phyloP scores from a whole-genome alignment of 2,888 invertebrate genomes.

The Sinopyrophorus schimmeli region DNA sequence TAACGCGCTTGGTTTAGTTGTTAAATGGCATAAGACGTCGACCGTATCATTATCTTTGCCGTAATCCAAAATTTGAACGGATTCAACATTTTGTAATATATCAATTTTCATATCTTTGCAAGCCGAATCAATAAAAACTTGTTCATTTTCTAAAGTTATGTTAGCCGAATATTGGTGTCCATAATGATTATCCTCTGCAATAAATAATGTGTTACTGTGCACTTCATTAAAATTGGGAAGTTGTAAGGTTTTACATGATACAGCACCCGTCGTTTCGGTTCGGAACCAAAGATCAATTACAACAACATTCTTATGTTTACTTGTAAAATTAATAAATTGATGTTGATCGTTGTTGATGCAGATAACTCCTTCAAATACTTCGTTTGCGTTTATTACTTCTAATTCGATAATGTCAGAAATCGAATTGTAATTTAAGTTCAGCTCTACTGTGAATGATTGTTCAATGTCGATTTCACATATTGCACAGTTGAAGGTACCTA shows the following conservation, averaged over 20 bases:
- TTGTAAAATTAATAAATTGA: conserved; percentile 4
- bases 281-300: background rate
- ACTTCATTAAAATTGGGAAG: conserved; percentile 1
- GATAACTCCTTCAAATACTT: conserved; percentile 1
- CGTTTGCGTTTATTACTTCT: conserved; percentile 11
- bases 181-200: no score
- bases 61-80: no score
- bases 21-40: background rate
- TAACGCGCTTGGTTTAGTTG: background rate
- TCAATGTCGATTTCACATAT: conserved; percentile 13
- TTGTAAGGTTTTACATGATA: conserved; percentile 13
- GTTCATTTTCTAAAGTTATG: background rate
- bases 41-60: background rate
- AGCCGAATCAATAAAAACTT: no score
- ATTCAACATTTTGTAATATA: no score
- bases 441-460: background rate
- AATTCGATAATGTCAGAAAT: conserved; percentile 7
- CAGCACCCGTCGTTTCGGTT: background rate
- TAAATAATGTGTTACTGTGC: conserved; percentile 13
- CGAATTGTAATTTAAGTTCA: conserved; percentile 4
- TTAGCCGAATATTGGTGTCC: no score
- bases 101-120: no score
- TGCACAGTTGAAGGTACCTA: conserved; percentile 7
- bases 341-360: background rate
- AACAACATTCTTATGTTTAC: background rate